Evolutionary conservation across 2,797 vertebrate genomes (phyloP), one percentile per base, ranked within the genome.

Genomic region (Gephyroberyx darwinii): DNA sequence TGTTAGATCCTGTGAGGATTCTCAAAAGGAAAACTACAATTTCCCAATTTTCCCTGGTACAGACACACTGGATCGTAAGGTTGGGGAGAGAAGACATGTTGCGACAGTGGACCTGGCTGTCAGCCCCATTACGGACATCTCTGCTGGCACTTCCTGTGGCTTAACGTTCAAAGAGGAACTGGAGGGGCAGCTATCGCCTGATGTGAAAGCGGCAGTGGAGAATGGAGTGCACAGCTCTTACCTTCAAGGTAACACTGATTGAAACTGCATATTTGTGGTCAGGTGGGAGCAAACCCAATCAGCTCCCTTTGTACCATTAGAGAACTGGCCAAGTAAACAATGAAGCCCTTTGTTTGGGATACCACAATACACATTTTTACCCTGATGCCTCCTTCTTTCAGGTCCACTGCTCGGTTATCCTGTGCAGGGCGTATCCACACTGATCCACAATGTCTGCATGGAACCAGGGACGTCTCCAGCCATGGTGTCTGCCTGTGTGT

Each of bases 381-480:
- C 33, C 33, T 35, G 14, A 19, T 41, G 0, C 45, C 3, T 69
- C 8, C 22, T 35, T 45, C 45, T 0, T 57, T 7, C 72, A 99
- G 98, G 98, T 77, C 98, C 98, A 5, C 65, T 98, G 84, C 91
- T 99, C 20, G 97, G 95, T 69, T 98, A 92, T 59, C 97, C 98
- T 52, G 33, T 99, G 79, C 95, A 95, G 78, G 94, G 93, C 43
- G 88, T 98, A 45, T 90, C 84, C 6, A 92, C 97, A 2, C 89
- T 84, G 19, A 92, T 99, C 75, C 90, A 89, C 30, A 90, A 92
- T 0, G 77, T 98, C 75, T 60, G 8, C 0, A 66, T 94, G 73
- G 93, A 96, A 63, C 89, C 96, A 0, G 96, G 97, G 26, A 97
- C 97, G 0, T 98, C 97, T 0, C 74, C 92, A 26, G 93, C 97